Base-by-base conservation (phyloP, 1,140 invertebrate species). In the Penaeus vannamei region DNA sequence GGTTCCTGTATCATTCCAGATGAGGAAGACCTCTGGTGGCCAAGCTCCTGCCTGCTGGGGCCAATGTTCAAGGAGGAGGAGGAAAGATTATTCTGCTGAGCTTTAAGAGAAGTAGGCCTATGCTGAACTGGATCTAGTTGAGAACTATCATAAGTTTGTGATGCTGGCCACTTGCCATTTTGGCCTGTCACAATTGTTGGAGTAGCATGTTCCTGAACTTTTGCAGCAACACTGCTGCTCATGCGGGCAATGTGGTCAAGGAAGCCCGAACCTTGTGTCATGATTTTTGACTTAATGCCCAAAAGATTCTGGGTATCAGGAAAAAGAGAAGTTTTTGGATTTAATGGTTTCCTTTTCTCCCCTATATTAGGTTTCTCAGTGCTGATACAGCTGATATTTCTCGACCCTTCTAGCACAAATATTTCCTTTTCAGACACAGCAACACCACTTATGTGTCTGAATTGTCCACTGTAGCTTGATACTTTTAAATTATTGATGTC, bases 161-260 rank as follows among this genome's bases (percentile, higher is more conserved):
- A 53, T 12, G 53, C 53, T 53, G 53, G 53, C 10, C 53, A 53
- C 53, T 53, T 53, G 53, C 53, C 42, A 62, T 84, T 84, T 36
- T 84, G 22, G 26, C 86, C 86, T 5, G 61, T 80, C 26, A 90
- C 60, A 1, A 80, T 83, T 2, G 85, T 1, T 12, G 89, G 76
- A 23, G 26, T 77, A 5, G 85, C 69, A 87, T 86, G 79, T 87
- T 90, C 85, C 7, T 85, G 72, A 7, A 90, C 61, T 53, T 80
- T 86, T 26, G 89, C 85, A 29, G 89, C 85, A 19, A 90, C 66
- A 7, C 77, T 85, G 36, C 79, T 69, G 20, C 89, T 72, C 10
- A 90, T 42, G 42, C 61, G 60, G 22, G 89, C 80, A 60, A 90
- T 84, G 14, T 87, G 72, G 64, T 84, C 89, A 64, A 90, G 19